phyloP scores from a whole-genome alignment of 37 sponge, comb jelly and placozoan genomes.

The Aplysina aerophoba region DNA sequence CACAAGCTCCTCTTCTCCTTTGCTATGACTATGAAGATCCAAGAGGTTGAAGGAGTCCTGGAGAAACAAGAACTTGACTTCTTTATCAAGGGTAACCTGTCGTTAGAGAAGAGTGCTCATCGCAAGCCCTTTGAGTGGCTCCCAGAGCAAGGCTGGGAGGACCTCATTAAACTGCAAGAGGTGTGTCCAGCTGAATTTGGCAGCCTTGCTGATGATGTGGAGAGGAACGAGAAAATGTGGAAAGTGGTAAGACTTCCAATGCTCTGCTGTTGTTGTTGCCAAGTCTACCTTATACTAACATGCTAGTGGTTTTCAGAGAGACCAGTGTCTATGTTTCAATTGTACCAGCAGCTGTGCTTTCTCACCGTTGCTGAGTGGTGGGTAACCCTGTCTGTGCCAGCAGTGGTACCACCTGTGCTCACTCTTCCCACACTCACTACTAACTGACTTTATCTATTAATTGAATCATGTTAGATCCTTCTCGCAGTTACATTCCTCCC shows the following conservation, averaged over 20 bases:
- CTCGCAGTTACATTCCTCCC: too few relatives aligned
- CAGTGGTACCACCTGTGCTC: too few relatives aligned
- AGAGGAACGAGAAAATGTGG: conserved; percentile 83
- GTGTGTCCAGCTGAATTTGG: conserved; percentile 83
- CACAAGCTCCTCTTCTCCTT: conserved; percentile 99
- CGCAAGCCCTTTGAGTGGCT: conserved; percentile 93
- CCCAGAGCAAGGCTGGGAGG: conserved; percentile 99
- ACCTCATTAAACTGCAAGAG: conserved; percentile 81
- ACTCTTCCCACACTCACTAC: too few relatives aligned
- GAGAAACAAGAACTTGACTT: conserved; percentile 94
- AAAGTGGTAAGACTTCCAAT: conserved; percentile 61
- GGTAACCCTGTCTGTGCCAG: too few relatives aligned
- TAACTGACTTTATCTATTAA: too few relatives aligned
- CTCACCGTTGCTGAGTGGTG: too few relatives aligned
- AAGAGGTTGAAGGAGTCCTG: conserved; percentile 79
- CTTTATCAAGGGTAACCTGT: conserved; percentile 98
- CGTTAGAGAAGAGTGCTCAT: conserved; percentile 92
- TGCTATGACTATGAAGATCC: conserved; percentile 98
- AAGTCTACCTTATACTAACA: too few relatives aligned
- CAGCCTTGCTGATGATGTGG: conserved; percentile 86
- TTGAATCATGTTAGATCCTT: too few relatives aligned
- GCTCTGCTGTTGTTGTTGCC: too few relatives aligned
- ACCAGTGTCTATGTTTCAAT: too few relatives aligned
- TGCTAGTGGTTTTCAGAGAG: too few relatives aligned
- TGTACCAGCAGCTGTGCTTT: too few relatives aligned